These are phyloP conservation scores for Leptinotarsa juncta DNA, from an alignment of 2,888 invertebrate genomes.

Conservation along the genomic window DNA sequence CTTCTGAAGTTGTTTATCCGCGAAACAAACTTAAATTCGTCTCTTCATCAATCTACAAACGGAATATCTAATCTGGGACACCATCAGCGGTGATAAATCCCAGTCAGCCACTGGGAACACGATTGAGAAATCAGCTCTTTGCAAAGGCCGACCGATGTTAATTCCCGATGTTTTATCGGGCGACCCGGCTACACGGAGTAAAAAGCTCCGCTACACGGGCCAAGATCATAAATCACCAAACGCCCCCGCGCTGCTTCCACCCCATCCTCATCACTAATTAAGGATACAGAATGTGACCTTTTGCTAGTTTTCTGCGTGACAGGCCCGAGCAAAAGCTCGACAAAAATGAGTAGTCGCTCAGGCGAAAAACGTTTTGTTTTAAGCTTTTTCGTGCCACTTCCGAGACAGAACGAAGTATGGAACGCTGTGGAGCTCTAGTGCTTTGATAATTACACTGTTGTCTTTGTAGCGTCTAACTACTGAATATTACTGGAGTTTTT, in stretches of 20 bases:
- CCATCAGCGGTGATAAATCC: conserved; percentile 19
- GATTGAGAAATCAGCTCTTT: conserved; percentile 25
- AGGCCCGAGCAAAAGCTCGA: background rate
- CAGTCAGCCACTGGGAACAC: background rate
- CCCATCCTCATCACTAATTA: conserved; percentile 35
- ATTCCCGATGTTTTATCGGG: conserved; percentile 30
- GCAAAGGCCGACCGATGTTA: conserved; percentile 27
- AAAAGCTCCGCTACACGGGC: conserved; percentile 25
- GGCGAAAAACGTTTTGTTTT: background rate
- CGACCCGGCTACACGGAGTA: conserved; percentile 28
- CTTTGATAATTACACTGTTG: background rate
- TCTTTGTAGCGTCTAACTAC: too few relatives aligned
- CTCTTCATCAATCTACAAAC: background rate
- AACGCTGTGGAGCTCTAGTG: background rate
- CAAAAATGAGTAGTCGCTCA: conserved; percentile 8
- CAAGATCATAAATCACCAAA: conserved; percentile 25
- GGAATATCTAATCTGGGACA: background rate
- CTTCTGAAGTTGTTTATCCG: background rate
- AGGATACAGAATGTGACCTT: conserved; percentile 41
- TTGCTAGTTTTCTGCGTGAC: conserved; percentile 20
- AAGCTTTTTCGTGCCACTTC: background rate
- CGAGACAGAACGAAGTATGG: background rate
- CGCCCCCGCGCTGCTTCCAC: conserved; percentile 1
- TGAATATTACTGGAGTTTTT: too few relatives aligned
- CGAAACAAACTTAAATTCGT: background rate